phyloP scores from a whole-genome alignment of 2,888 invertebrate genomes.

The Drosophila maculinotata region DNA sequence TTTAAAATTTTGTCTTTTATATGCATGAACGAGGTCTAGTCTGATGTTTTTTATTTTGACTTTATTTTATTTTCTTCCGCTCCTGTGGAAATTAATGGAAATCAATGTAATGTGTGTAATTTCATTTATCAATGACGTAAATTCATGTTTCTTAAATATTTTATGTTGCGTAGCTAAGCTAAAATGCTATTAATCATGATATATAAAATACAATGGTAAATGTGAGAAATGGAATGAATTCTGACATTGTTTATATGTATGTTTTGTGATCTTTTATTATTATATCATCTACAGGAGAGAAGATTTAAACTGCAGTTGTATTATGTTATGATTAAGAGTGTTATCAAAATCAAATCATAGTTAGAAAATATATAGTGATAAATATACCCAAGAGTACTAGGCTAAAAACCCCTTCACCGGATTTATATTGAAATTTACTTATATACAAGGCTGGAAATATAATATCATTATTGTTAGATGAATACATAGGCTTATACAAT shows the following conservation, averaged over 20 bases:
- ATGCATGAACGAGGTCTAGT: slow-evolving; percentile 9
- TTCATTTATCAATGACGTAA: slow-evolving; percentile 2
- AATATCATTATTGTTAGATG: slow-evolving; percentile 3
- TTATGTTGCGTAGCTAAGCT: neutral
- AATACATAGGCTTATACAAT: slow-evolving; percentile 8
- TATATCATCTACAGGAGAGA: neutral
- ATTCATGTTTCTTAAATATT: slow-evolving; percentile 4
- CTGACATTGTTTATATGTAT: neutral
- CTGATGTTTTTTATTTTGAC: slow-evolving; percentile 4
- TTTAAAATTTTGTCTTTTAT: neutral
- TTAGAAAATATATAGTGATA: slow-evolving; percentile 15
- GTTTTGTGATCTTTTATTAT: neutral
- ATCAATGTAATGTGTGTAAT: neutral
- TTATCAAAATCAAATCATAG: neutral
- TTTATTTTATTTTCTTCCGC: neutral
- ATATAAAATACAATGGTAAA: slow-evolving; percentile 3
- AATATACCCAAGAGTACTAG: slow-evolving; percentile 26
- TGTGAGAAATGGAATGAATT: slow-evolving; percentile 13
- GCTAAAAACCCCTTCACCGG: slow-evolving; percentile 40
- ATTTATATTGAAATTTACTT: slow-evolving; percentile 22
- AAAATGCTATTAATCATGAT: slow-evolving; percentile 13
- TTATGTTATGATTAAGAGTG: neutral
- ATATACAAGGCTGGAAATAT: slow-evolving; percentile 24
- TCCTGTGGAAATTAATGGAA: no score
- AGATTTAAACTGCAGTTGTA: neutral